Conservation (phyloP, 2,888 invertebrate species). For the Amiota minor region DNA sequence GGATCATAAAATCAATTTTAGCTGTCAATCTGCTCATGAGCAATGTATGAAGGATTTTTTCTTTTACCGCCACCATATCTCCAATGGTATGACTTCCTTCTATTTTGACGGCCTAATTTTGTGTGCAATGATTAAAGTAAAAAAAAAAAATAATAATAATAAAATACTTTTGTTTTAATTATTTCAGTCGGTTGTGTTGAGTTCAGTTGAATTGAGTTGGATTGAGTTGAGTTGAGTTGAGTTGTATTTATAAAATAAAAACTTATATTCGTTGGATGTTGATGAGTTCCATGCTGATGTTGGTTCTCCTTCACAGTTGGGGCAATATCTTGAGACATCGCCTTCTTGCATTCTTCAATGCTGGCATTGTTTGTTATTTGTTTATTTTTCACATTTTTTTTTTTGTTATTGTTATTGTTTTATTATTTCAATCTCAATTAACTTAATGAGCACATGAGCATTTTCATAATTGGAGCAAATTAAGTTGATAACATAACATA, state of each 20-base stretch:
- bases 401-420: constrained; percentile 16
- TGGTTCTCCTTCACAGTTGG: no score
- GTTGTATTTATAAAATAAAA: neutral
- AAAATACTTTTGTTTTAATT: constrained; percentile 22
- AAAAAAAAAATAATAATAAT: no score
- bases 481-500: constrained; percentile 68
- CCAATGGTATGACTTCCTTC: constrained; percentile 16
- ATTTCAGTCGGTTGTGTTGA: neutral
- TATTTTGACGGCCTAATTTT: constrained; percentile 21
- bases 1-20: no score
- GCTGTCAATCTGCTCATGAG: no score
- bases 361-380: constrained; percentile 5
- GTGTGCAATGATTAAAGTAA: constrained; percentile 10
- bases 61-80: no score
- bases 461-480: constrained; percentile 69
- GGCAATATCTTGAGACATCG: neutral
- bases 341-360: neutral
- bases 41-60: constrained; percentile 6
- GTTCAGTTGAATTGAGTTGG: constrained; percentile 4
- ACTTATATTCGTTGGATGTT: neutral
- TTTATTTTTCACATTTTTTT: constrained; percentile 1
- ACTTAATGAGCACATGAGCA: constrained; percentile 67
- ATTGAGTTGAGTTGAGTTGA: neutral
- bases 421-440: constrained; percentile 52
- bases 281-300: neutral